phyloP scores from a whole-genome alignment of 2,888 invertebrate species.

The Tenthredo scrophulariae region DNA sequence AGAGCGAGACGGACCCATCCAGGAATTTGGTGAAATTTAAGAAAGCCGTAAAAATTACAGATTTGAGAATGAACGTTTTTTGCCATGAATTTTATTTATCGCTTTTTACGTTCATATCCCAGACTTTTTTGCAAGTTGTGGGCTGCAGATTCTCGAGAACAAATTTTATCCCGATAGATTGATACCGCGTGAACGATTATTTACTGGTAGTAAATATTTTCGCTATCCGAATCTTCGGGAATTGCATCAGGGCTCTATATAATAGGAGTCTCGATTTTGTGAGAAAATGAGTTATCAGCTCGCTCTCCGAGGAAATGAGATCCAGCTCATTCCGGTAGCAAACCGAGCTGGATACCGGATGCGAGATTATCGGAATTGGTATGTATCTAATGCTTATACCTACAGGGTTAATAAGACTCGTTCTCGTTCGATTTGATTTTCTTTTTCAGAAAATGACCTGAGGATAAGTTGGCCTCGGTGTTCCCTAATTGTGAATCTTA shows the following conservation, averaged over 20 bases:
- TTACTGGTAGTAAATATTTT: background rate
- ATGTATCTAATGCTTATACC: background rate
- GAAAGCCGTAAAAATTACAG: background rate
- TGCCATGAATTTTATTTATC: background rate
- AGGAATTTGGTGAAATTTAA: background rate
- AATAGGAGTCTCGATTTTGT: background rate
- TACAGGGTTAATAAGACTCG: background rate
- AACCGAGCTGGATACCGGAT: background rate
- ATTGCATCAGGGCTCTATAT: background rate
- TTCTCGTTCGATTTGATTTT: background rate
- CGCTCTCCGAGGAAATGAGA: slow-evolving; percentile 25
- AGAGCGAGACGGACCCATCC: background rate
- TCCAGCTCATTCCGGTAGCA: background rate
- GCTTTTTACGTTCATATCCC: background rate
- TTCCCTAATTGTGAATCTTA: background rate
- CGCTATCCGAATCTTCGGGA: background rate
- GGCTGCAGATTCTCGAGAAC: background rate
- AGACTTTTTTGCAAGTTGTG: background rate
- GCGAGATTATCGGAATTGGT: slow-evolving; percentile 30
- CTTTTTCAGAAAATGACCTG: background rate
- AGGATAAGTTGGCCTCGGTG: background rate
- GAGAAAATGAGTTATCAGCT: background rate
- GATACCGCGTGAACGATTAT: background rate
- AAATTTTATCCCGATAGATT: background rate
- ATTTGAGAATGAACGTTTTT: background rate